These are phyloP conservation scores for Rhineura floridana DNA, from an alignment of 2,113 vertebrate species.

Conservation along the genomic window DNA sequence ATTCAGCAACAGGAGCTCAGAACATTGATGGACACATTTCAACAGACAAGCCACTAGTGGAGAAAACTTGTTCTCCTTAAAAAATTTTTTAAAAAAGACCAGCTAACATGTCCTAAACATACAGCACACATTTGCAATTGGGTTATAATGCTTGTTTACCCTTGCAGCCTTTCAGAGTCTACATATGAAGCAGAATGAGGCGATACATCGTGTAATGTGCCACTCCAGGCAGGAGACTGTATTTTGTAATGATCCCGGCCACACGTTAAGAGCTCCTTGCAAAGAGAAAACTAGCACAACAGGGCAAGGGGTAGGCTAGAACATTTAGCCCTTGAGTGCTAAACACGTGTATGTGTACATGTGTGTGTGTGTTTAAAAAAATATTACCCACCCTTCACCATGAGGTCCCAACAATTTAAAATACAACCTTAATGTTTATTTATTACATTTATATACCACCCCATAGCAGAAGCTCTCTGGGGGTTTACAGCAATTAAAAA, in stretches of 20 bases:
- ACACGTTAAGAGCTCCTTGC: neutral
- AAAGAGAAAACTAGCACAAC: neutral
- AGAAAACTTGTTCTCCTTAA: neutral
- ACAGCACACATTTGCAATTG: neutral
- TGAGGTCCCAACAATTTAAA: no score
- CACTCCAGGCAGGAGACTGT: neutral
- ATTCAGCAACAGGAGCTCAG: neutral
- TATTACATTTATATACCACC: no score
- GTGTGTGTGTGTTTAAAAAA: no score
- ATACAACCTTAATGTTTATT: no score
- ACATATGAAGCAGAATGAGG: neutral
- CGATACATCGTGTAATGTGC: neutral
- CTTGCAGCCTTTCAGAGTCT: neutral
- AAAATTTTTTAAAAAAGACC: neutral
- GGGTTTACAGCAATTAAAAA: no score
- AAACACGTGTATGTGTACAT: no score
- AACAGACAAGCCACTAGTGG: neutral
- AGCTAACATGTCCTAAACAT: no score
- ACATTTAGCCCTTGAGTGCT: no score
- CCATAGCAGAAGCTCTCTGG: no score
- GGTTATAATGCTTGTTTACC: neutral
- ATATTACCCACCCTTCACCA: no score
- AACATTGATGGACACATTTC: neutral
- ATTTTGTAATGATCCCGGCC: neutral
- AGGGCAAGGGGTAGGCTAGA: neutral